These are phyloP conservation scores for Chiroxiphia lanceolata DNA, from an alignment of 2,797 vertebrate species.

Conservation along the genomic window DNA sequence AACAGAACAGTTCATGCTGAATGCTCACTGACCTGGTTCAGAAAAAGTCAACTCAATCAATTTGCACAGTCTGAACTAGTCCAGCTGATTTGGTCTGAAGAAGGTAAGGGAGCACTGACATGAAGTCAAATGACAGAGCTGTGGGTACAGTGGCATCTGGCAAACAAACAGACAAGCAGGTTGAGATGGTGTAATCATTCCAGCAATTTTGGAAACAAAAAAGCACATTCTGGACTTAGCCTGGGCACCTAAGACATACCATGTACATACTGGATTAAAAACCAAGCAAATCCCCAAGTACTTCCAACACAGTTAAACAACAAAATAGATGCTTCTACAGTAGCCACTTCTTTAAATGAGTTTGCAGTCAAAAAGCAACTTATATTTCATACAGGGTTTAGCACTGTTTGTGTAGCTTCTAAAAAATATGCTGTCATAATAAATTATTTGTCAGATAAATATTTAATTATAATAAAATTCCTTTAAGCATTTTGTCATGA, in stretches of 20 bases:
- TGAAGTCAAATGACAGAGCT: background rate
- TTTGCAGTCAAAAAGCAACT: background rate
- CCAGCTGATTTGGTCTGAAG: background rate
- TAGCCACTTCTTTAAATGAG: background rate
- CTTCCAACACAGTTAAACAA: background rate
- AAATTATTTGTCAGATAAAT: conserved; percentile 34
- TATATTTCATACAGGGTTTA: background rate
- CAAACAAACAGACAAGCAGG: background rate
- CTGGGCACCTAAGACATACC: background rate
- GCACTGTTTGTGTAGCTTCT: background rate
- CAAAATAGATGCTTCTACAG: background rate
- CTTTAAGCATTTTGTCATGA: background rate
- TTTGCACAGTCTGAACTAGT: background rate
- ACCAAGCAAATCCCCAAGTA: background rate
- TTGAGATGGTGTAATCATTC: background rate
- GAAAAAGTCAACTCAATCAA: background rate
- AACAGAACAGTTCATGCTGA: background rate
- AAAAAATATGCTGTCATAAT: background rate
- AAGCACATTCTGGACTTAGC: background rate
- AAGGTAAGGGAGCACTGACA: background rate
- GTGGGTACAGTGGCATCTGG: background rate
- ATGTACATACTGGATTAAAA: background rate
- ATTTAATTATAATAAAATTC: background rate
- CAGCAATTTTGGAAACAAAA: background rate
- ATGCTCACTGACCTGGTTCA: background rate